Base-by-base conservation (phyloP, 37 sponge, comb jelly and placozoan species). In the Theonella swinhoei region DNA sequence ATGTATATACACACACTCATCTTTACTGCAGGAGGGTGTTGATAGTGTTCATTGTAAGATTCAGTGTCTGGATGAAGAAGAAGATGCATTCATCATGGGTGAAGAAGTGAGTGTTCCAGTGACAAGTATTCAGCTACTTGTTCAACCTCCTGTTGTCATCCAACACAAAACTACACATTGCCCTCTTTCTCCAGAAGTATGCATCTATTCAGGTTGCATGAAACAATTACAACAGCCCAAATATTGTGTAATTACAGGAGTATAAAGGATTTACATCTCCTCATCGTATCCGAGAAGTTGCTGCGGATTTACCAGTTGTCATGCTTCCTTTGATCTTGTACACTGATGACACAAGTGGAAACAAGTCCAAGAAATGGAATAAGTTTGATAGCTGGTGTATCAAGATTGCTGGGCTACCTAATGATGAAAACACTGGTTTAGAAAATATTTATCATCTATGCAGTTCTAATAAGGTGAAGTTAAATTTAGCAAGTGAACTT, bases 351-450 rank as follows among this genome's bases (percentile, higher is more conserved):
- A n/a, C n/a, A n/a, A n/a, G n/a, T n/a, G n/a, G n/a, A n/a, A n/a
- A n/a, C n/a, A n/a, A n/a, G 66, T 25, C 38, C 80, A 14, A 79
- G 80, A 79, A 79, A 30, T 79, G 80, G 80, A 65, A 79, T 36
- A 79, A 79, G 31, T 79, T 79, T 79, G 68, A 79, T n/a, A 34
- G 39, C 4, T 79, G 42, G 67, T 66, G 11, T 28, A 14, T 79
- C 22, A 14, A 67, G 26, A 37, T 79, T 40, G 80, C 68, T 28
- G 68, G 68, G 0, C 47, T 79, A 3, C 80, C 68, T 67, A 25
- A 42, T 17, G 25, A 64, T 3, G 47, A 36, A 20, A 79, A 67
- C 40, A 31, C 42, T 25, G 26, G 66, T 39, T 68, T 67, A 20
- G 80, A 64, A 26, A 65, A 79, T 38, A 67, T 67, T 4, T 68